Conservation (phyloP, 2,888 invertebrate genomes). For the Chorisops tibialis region DNA sequence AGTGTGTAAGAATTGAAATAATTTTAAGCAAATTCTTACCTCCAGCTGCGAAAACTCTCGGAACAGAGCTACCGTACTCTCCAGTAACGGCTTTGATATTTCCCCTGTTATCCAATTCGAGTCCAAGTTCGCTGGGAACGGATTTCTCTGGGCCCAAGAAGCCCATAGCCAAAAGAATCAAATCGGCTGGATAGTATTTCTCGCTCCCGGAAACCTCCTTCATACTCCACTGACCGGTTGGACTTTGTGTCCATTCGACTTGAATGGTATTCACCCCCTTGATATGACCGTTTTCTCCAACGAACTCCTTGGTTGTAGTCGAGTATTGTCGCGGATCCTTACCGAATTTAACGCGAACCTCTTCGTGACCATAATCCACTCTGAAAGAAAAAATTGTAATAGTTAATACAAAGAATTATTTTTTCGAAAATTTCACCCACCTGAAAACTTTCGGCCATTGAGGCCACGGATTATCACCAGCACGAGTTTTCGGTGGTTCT, state of each 20-base stretch:
- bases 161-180: conserved; percentile 97
- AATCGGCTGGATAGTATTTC: conserved; percentile 77
- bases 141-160: conserved; percentile 94
- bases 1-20: not conserved
- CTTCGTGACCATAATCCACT: conserved; percentile 98
- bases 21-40: conserved; percentile 59
- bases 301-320: conserved; percentile 91
- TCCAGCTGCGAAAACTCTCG: conserved; percentile 92
- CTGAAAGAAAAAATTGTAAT: conserved; percentile 45
- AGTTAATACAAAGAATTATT: not conserved
- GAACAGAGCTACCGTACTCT: conserved; percentile 74
- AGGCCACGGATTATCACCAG: conserved; percentile 96
- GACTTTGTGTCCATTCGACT: conserved; percentile 92
- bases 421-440: conserved; percentile 43
- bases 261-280: conserved; percentile 84
- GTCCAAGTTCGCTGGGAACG: conserved; percentile 74
- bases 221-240: conserved; percentile 92
- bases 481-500: conserved; percentile 76
- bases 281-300: conserved; percentile 88
- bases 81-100: conserved; percentile 81
- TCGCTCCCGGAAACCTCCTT: conserved; percentile 76
- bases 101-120: conserved; percentile 86
- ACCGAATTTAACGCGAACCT: conserved; percentile 86
- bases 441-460: conserved; percentile 96
- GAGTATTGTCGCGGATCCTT: conserved; percentile 91